phyloP scores from a whole-genome alignment of 1,140 invertebrate genomes.

The Panagrolaimus sp. region DNA sequence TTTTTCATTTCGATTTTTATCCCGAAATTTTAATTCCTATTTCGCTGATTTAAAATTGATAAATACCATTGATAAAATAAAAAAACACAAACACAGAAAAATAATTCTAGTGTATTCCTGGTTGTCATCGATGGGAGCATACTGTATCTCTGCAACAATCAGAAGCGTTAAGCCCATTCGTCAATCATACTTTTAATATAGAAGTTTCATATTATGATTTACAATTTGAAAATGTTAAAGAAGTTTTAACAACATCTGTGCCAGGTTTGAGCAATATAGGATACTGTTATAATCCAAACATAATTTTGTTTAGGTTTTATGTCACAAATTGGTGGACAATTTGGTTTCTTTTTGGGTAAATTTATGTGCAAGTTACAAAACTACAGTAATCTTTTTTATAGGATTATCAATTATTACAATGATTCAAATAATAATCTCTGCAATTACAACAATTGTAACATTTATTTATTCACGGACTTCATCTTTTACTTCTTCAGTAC shows the following conservation, averaged over 20 bases:
- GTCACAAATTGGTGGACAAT: constrained; percentile 57
- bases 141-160: constrained; percentile 47
- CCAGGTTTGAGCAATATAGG: too few species aligned
- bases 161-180: constrained; percentile 37
- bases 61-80: too few species aligned
- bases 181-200: constrained; percentile 40
- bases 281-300: too few species aligned
- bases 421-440: constrained; percentile 16
- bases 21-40: too few species aligned
- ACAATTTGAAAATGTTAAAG: constrained; percentile 14
- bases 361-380: too few species aligned
- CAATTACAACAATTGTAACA: too few species aligned
- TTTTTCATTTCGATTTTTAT: too few species aligned
- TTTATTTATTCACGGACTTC: too few species aligned
- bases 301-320: constrained; percentile 56
- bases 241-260: too few species aligned
- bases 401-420: constrained; percentile 34
- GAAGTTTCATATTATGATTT: constrained; percentile 52
- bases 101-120: constrained; percentile 54
- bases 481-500: too few species aligned
- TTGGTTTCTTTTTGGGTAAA: constrained; percentile 51
- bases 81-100: too few species aligned
- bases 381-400: constrained; percentile 57
- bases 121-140: constrained; percentile 53
- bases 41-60: too few species aligned